Evolutionary conservation across 2,797 vertebrate species (phyloP).

Genomic region (Amniataba percoides): DNA sequence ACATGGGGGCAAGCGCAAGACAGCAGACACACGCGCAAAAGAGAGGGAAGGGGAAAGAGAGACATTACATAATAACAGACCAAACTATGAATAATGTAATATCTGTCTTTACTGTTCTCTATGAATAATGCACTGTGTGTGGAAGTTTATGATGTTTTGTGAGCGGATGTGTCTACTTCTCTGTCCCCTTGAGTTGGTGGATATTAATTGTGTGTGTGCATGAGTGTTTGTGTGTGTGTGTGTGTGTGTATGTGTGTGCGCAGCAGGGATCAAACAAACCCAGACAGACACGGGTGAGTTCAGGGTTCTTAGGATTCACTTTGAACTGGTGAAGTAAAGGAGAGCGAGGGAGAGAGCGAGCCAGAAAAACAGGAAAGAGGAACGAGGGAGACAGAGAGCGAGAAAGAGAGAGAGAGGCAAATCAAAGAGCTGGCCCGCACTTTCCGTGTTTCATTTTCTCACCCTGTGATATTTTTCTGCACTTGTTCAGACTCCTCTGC

Average conservation of each 20-base stretch:
- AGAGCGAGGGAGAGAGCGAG: conserved; percentile 17
- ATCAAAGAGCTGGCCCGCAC: conserved; percentile 56
- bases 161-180: conserved; percentile 14
- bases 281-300: conserved; percentile 47
- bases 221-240: conserved; percentile 13
- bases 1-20: background rate
- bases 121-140: conserved; percentile 62
- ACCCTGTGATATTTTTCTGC: conserved; percentile 46
- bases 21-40: conserved; percentile 14
- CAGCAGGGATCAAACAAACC: conserved; percentile 62
- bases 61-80: conserved; percentile 63
- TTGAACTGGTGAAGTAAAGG: conserved; percentile 64
- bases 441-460: conserved; percentile 61
- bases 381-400: background rate
- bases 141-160: conserved; percentile 3
- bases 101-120: conserved; percentile 48
- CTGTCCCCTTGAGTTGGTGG: conserved; percentile 20
- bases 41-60: conserved; percentile 4
- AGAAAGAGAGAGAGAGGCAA: conserved; percentile 14
- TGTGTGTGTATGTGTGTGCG: conserved; percentile 3
- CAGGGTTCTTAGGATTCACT: conserved; percentile 52
- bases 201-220: conserved; percentile 36
- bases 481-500: conserved; percentile 35
- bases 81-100: conserved; percentile 67
- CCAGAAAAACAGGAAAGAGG: conserved; percentile 1